Percentiles rank a stretch among this genome's conserved stretches.
phyloP scores from a whole-genome alignment of 2,888 invertebrate species.

The Temnothorax unifasciatus region DNA sequence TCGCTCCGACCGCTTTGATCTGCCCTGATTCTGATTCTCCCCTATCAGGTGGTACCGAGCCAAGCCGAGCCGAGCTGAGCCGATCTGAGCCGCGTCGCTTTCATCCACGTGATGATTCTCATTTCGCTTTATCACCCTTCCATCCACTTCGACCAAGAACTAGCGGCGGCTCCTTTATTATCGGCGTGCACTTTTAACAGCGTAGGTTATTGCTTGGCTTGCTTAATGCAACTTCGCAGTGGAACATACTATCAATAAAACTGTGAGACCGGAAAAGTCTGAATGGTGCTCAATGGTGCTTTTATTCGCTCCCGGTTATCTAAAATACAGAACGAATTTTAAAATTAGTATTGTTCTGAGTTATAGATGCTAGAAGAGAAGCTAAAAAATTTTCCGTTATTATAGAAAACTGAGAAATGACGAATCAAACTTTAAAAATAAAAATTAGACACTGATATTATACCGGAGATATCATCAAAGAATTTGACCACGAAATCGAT shows the following conservation, averaged over 20 bases:
- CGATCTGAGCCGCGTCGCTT: conserved; percentile 53
- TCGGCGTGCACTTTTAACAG: conserved; percentile 61
- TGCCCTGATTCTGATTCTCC: conserved; percentile 65
- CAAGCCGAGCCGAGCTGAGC: conserved; percentile 10
- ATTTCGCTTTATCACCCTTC: conserved; percentile 73
- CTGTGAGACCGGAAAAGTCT: conserved; percentile 18
- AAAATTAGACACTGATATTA: neutral
- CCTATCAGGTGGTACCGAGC: conserved; percentile 62
- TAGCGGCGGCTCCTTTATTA: conserved; percentile 58
- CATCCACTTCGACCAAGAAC: conserved; percentile 48
- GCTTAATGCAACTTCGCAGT: conserved; percentile 26
- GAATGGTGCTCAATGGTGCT: neutral
- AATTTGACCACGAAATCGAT: neutral
- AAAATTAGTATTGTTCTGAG: neutral
- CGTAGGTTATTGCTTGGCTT: too few species aligned
- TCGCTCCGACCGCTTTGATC: conserved; percentile 68
- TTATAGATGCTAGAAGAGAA: neutral
- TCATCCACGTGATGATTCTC: conserved; percentile 74
- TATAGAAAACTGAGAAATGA: neutral
- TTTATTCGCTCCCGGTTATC: neutral
- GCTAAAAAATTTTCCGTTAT: neutral
- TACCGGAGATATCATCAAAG: neutral
- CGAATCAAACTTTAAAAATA: neutral
- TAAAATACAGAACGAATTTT: neutral
- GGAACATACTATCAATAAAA: conserved; percentile 6